phyloP scores from a whole-genome alignment of 2,797 vertebrate genomes.

The Anabacerthia variegaticeps region DNA sequence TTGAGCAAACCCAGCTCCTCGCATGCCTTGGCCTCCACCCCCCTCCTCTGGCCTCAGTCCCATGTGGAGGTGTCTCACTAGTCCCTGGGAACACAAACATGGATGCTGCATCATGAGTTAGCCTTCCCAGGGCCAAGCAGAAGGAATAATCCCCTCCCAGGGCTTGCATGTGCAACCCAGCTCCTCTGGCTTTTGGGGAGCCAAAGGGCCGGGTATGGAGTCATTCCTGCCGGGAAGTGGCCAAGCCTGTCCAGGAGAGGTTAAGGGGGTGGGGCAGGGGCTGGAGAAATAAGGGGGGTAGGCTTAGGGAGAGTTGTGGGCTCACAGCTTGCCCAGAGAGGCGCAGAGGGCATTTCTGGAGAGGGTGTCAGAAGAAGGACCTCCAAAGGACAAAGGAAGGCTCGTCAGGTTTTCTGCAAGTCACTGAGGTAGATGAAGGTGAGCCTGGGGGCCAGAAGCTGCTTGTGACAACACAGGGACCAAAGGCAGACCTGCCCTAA shows the following conservation, averaged over 20 bases:
- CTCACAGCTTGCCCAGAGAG: neutral
- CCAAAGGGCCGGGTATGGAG: accelerated
- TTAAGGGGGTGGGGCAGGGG: neutral
- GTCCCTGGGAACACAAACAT: neutral
- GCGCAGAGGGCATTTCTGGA: neutral
- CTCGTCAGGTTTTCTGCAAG: neutral
- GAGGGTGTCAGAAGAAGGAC: neutral
- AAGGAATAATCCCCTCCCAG: neutral
- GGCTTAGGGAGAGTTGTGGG: accelerated
- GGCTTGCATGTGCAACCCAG: neutral
- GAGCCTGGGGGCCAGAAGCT: neutral
- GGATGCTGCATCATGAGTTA: neutral
- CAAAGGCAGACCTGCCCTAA: neutral
- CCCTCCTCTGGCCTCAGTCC: neutral
- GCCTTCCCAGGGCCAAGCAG: neutral
- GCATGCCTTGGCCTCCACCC: neutral
- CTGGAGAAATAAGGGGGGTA: neutral
- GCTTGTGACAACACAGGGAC: neutral
- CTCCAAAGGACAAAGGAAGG: neutral
- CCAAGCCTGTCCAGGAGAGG: neutral
- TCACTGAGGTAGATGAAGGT: neutral
- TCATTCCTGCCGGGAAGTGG: neutral
- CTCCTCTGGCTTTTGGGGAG: neutral
- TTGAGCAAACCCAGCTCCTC: neutral
- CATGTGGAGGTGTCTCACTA: neutral